Base-by-base conservation (phyloP, 1,140 invertebrate species). In the Drosophila yakuba region DNA sequence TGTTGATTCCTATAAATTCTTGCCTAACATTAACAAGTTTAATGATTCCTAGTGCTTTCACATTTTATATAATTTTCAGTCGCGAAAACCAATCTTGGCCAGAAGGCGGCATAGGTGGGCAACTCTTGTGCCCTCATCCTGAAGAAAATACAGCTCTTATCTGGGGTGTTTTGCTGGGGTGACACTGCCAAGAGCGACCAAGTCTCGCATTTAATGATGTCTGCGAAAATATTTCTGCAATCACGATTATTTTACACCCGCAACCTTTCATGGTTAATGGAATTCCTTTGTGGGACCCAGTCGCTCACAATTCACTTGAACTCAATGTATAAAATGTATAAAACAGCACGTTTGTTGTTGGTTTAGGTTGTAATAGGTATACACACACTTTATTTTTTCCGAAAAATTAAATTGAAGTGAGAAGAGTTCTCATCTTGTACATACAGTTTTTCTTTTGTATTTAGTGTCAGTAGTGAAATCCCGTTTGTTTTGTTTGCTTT, bases 301-400 rank as follows among this genome's bases (percentile, higher is more conserved):
- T 17, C 43, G 38, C 43, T 50, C 17, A 48, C 64, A 39, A 38
- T 43, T 48, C 47, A 76, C 56, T 75, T 66, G 36, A 79, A 77
- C 77, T 88, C 43, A 64, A 83, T 44, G 68, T 39, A 67, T 57
- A 58, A 76, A 64, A 83, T 44, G 68, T 39, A 67, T 57, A 58
- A 76, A 59, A 44, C 43, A 45, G 14, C 45, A 54, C 25, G 14
- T 43, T 63, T 39, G 39, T 77, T 68, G 57, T 66, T 71, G 50
- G 43, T 62, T 75, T 71, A 51, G 56, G 50, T 80, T 57, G 63
- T 78, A 63, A 36, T 78, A 71, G 48, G 47, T 62, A 68, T 60
- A 63, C 72, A 83, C 62, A 78, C 63, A 80, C 61, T 85, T 85
- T 85, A 81, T 81, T 75, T 84, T 79, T 78, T 80, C 68, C 56